Percentiles rank a stretch among this genome's conserved stretches.
phyloP scores from a whole-genome alignment of 2,113 vertebrate genomes.

The Phocoena phocoena region DNA sequence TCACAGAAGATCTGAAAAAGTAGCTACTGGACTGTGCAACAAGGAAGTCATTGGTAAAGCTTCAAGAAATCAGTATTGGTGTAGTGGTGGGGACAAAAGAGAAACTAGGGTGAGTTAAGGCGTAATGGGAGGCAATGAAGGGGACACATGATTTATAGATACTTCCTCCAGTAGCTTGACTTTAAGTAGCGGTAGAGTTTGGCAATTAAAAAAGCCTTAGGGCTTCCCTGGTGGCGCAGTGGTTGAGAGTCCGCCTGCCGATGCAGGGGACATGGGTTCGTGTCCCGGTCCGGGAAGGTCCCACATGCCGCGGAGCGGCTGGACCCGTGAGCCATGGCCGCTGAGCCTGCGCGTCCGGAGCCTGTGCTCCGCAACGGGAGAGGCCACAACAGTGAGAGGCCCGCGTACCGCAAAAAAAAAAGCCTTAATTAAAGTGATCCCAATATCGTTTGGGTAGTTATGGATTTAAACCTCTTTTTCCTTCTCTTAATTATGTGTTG shows the following conservation, averaged over 20 bases:
- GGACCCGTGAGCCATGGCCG: too few relatives aligned
- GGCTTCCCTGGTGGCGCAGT: too few relatives aligned
- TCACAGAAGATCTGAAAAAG: not conserved
- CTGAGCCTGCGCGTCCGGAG: too few relatives aligned
- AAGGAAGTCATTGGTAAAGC: not conserved
- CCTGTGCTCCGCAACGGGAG: too few relatives aligned
- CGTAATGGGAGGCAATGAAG: not conserved
- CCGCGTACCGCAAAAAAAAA: not conserved
- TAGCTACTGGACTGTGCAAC: not conserved
- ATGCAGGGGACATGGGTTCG: too few relatives aligned
- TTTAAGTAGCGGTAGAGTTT: not conserved
- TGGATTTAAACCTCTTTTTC: constrained; percentile 36
- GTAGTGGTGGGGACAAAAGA: not conserved
- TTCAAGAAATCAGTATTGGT: not conserved
- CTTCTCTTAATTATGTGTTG: constrained; percentile 23
- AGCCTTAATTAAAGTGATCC: constrained; percentile 54
- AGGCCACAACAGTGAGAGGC: too few relatives aligned
- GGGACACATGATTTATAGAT: constrained; percentile 36
- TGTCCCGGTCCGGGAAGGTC: fast-evolving
- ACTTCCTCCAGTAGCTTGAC: not conserved
- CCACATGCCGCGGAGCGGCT: too few relatives aligned
- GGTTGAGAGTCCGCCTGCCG: too few relatives aligned
- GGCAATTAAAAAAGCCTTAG: constrained; percentile 34
- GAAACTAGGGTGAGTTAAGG: not conserved
- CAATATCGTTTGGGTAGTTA: constrained; percentile 30